These are phyloP conservation scores for Takifugu ocellatus DNA, from an alignment of 2,797 vertebrate species.

Conservation along the genomic window DNA sequence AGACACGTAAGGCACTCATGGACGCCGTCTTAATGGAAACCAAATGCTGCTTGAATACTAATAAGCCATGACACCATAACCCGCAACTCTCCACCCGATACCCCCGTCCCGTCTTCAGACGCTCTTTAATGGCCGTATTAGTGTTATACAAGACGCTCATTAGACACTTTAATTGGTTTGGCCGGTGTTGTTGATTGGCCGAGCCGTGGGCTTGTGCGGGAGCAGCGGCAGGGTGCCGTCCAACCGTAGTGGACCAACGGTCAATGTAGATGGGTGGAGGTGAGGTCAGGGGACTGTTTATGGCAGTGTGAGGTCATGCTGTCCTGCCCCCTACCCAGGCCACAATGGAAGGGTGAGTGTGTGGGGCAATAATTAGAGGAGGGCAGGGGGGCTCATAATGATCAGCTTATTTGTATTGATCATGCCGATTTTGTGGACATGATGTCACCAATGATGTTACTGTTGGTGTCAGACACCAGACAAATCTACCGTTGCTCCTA, in stretches of 20 bases:
- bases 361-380: slow-evolving; percentile 41
- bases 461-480: slow-evolving; percentile 18
- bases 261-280: slow-evolving; percentile 52
- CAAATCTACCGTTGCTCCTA: slow-evolving; percentile 1
- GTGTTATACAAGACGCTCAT: slow-evolving; percentile 75
- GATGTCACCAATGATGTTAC: slow-evolving; percentile 44
- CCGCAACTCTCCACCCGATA: slow-evolving; percentile 72
- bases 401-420: slow-evolving; percentile 51
- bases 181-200: slow-evolving; percentile 58
- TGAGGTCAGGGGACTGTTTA: slow-evolving; percentile 22
- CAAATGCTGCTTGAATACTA: slow-evolving; percentile 74
- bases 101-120: slow-evolving; percentile 67
- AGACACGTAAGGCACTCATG: slow-evolving; percentile 48
- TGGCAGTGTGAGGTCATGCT: slow-evolving; percentile 66
- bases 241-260: slow-evolving; percentile 57
- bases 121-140: slow-evolving; percentile 71
- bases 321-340: slow-evolving; percentile 21
- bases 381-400: slow-evolving; percentile 33
- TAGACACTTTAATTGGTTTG: slow-evolving; percentile 73
- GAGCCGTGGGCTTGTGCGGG: slow-evolving; percentile 52
- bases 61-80: slow-evolving; percentile 75
- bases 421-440: slow-evolving; percentile 43
- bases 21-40: slow-evolving; percentile 68
- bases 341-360: not conserved
- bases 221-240: slow-evolving; percentile 53